A percentile compares a stretch with the other conserved stretches of the same genome.
Evolutionary conservation across 2,888 invertebrate genomes (phyloP).

Genomic region (Habroteleia sp.): DNA sequence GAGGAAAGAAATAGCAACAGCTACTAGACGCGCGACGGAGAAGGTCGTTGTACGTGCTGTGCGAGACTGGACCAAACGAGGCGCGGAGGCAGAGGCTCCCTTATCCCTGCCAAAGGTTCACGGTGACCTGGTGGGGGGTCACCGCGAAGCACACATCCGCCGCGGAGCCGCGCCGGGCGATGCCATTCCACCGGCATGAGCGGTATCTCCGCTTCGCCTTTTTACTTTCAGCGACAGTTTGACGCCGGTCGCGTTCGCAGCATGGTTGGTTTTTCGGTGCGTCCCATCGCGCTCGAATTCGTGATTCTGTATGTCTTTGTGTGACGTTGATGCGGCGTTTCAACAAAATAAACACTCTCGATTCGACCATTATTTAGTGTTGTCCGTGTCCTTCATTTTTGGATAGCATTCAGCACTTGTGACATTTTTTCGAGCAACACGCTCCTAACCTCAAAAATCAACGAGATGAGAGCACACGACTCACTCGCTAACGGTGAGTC

Average conservation of each 20-base stretch:
- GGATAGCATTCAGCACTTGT: neutral
- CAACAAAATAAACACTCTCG: neutral
- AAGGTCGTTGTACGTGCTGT: constrained; percentile 18
- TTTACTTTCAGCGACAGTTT: constrained; percentile 64
- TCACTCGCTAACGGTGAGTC: constrained; percentile 37
- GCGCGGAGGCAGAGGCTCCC: constrained; percentile 8
- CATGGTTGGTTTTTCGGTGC: constrained; percentile 43
- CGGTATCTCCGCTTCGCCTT: constrained; percentile 62
- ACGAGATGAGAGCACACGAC: constrained; percentile 31
- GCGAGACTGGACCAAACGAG: constrained; percentile 24
- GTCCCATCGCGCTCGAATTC: constrained; percentile 3
- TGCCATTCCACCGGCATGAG: constrained; percentile 63
- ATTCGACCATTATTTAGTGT: neutral
- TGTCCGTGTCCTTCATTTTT: neutral
- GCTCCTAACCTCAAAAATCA: constrained; percentile 39
- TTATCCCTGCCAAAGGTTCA: neutral
- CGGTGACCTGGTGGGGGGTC: constrained; percentile 43
- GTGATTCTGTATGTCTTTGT: constrained; percentile 24
- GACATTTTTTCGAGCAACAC: neutral
- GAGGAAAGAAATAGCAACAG: neutral
- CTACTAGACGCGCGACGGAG: constrained; percentile 16
- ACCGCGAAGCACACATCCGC: constrained; percentile 60
- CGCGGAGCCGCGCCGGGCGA: constrained; percentile 58
- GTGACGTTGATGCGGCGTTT: constrained; percentile 35
- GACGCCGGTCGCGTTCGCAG: constrained; percentile 62